A percentile compares a stretch with the other conserved stretches of the same genome.
These are phyloP conservation scores for Lapara coniferarum DNA, from an alignment of 2,888 invertebrate species.

Conservation along the genomic window DNA sequence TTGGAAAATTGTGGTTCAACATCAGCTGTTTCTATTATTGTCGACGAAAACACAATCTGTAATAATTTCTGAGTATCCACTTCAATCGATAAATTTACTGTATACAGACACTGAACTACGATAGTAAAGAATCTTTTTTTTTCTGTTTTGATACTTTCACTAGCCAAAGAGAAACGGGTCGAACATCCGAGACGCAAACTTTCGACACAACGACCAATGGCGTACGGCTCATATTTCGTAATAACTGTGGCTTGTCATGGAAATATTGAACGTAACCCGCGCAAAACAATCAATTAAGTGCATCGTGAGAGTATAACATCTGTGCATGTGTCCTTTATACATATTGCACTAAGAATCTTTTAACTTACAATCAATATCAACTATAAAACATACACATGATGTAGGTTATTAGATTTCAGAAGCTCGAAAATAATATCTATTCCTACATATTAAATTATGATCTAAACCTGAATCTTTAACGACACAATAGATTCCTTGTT, in stretches of 20 bases:
- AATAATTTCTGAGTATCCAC: background rate
- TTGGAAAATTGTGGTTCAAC: no score
- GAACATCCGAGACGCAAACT: slow-evolving; percentile 57
- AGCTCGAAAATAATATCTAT: background rate
- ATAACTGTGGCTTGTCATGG: slow-evolving; percentile 45
- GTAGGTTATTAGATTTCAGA: no score
- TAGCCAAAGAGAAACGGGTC: slow-evolving; percentile 65
- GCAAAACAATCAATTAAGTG: slow-evolving; percentile 7
- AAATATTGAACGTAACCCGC: slow-evolving; percentile 31
- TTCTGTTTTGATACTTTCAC: slow-evolving; percentile 66
- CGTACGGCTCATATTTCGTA: slow-evolving; percentile 56
- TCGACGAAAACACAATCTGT: no score
- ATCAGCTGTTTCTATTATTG: no score
- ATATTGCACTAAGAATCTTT: no score
- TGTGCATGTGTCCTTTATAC: no score
- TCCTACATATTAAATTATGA: no score
- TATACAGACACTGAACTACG: slow-evolving; percentile 6
- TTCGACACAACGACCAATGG: slow-evolving; percentile 60
- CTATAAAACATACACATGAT: no score
- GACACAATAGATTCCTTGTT: no score
- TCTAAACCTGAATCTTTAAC: background rate
- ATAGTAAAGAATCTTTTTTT: slow-evolving; percentile 42
- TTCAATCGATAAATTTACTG: background rate
- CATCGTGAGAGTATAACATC: background rate
- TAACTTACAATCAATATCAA: no score